Evolutionary conservation across 2,113 vertebrate genomes (phyloP).

Genomic region (Eubucco bourcierii): DNA sequence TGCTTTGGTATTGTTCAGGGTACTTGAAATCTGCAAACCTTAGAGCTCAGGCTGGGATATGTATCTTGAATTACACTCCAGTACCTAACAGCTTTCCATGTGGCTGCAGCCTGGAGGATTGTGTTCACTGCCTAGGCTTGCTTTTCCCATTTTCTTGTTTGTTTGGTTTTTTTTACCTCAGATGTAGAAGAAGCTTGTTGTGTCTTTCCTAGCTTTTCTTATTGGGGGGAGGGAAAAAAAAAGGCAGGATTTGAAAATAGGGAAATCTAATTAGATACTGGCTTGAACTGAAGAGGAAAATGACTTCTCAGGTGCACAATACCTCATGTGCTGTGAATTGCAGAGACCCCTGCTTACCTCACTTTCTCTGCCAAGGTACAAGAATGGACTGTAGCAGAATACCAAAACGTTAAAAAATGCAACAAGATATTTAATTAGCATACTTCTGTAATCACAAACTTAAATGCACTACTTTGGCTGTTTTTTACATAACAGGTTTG

Average conservation of each 20-base stretch:
- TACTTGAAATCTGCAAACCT: background rate
- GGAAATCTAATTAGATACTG: conserved; percentile 30
- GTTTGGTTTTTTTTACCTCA: background rate
- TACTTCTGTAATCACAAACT: conserved; percentile 63
- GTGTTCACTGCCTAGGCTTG: conserved; percentile 7
- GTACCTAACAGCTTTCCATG: conserved; percentile 40
- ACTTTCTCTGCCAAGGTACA: background rate
- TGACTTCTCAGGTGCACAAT: background rate
- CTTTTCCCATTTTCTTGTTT: background rate
- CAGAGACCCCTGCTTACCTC: background rate
- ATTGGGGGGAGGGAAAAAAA: no score
- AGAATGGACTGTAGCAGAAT: conserved; percentile 36
- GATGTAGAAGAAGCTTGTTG: background rate
- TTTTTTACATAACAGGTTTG: conserved; percentile 54
- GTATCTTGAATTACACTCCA: conserved; percentile 29
- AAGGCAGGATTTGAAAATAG: background rate
- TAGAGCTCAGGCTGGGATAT: background rate
- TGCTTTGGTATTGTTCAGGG: background rate
- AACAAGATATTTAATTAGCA: conserved; percentile 54
- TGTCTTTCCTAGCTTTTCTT: background rate
- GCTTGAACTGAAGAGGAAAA: conserved; percentile 8
- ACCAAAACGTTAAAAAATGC: conserved; percentile 40
- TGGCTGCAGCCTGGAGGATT: conserved; percentile 38
- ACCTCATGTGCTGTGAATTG: background rate
- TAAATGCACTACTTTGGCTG: conserved; percentile 51